phyloP scores from a whole-genome alignment of 2,113 vertebrate species.

The Phrynosoma platyrhinos region DNA sequence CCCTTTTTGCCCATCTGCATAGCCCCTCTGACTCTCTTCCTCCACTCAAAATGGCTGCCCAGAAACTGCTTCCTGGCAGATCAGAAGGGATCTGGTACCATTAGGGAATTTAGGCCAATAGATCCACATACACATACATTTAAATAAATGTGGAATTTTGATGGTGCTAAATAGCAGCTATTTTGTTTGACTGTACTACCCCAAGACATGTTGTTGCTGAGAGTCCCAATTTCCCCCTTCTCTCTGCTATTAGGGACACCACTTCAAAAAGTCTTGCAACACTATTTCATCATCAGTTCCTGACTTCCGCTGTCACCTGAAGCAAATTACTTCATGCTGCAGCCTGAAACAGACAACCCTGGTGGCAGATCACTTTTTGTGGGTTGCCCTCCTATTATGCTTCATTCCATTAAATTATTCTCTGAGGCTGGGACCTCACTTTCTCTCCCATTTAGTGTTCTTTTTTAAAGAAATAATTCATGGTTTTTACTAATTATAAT shows the following conservation, averaged over 20 bases:
- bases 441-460: too few species aligned
- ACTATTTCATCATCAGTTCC: background rate
- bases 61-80: too few species aligned
- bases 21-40: too few species aligned
- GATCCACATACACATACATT: too few species aligned
- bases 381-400: background rate
- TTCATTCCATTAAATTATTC: background rate
- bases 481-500: too few species aligned
- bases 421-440: background rate
- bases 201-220: background rate
- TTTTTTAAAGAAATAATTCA: too few species aligned
- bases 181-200: background rate
- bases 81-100: too few species aligned
- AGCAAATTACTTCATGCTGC: too few species aligned
- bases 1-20: too few species aligned
- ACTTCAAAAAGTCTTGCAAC: background rate
- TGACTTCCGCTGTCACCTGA: background rate
- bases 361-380: background rate
- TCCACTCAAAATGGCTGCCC: too few species aligned
- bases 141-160: background rate
- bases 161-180: background rate
- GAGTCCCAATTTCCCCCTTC: background rate
- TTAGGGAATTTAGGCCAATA: too few species aligned
- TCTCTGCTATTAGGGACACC: background rate
- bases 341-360: background rate